Base-by-base conservation (phyloP, 2,888 invertebrate genomes). In the Sipha maydis region DNA sequence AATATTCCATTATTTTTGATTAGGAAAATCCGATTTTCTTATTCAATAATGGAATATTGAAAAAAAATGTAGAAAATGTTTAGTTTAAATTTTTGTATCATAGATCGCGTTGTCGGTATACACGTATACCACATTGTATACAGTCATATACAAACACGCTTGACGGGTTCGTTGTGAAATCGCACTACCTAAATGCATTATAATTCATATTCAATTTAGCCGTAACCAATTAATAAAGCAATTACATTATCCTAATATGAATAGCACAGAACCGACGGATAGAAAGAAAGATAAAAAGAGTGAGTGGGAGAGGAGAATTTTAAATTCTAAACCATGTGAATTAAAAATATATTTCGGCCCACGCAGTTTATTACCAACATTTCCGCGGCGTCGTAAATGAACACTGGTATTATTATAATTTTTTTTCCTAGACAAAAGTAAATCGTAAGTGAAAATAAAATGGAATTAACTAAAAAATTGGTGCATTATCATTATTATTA, bases 401-500 rank as follows among this genome's bases (percentile, higher is more conserved):
- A 78, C 54, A 78, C 54, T 78, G n/a, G 11, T 31, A 78, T 25
- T 41, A 9, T 41, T 41, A 54, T n/a, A n/a, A n/a, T 56, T 56
- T 77, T 77, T 54, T 61, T 21, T 77, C 48, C 19, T 78, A 56
- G 56, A 78, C 78, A 78, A 78, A 54, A 56, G 54, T 78, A 78
- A 78, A 56, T 78, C 78, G 54, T 78, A 56, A 78, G 56, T 78
- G n/a, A 78, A 54, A 78, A 78, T 78, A 56, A 78, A 54, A n/a
- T n/a, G n/a, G n/a, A n/a, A 78, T 78, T 78, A 78, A 78, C 56
- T 78, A 78, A 78, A 78, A 76, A 78, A 78, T 54, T 28, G 28
- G 14, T 48, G 48, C 14, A 69, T 69, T 69, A 25, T 56, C 28
- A 78, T 54, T 28, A 48, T 77, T 77, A 54, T 78, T 78, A 14